phyloP scores from a whole-genome alignment of 2,113 vertebrate genomes.

The Thinocorus orbignyianus region DNA sequence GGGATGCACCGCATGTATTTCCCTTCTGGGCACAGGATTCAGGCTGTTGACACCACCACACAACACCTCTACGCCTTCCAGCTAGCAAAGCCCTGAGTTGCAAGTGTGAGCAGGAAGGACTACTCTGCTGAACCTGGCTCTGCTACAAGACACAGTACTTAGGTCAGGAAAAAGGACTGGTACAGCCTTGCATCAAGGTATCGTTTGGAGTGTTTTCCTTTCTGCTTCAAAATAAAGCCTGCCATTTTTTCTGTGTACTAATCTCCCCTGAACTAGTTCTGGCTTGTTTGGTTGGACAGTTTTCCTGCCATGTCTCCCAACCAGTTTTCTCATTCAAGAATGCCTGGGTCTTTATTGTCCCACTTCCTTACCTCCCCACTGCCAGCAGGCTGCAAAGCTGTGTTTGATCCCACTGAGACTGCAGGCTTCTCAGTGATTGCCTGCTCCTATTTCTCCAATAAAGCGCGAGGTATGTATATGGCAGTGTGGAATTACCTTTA shows the following conservation, averaged over 20 bases:
- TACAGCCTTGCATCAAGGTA: background rate
- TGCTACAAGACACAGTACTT: background rate
- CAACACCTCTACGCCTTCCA: conserved; percentile 5
- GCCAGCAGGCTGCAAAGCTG: background rate
- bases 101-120: background rate
- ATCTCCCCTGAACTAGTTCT: background rate
- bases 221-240: background rate
- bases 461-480: background rate
- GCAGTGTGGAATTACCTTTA: background rate
- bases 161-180: background rate
- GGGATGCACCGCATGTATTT: fast-evolving
- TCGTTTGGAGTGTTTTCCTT: background rate
- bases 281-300: background rate
- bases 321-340: background rate
- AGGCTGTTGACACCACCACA: background rate
- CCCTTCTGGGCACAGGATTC: background rate
- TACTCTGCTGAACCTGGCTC: background rate
- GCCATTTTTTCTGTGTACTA: background rate
- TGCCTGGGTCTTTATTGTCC: background rate
- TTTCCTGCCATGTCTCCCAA: background rate
- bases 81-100: background rate
- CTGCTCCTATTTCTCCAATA: conserved; percentile 3
- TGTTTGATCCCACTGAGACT: background rate
- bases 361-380: background rate
- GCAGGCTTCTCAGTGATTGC: background rate